Conservation (phyloP, 2,888 invertebrate species). For the Parnassius smintheus region DNA sequence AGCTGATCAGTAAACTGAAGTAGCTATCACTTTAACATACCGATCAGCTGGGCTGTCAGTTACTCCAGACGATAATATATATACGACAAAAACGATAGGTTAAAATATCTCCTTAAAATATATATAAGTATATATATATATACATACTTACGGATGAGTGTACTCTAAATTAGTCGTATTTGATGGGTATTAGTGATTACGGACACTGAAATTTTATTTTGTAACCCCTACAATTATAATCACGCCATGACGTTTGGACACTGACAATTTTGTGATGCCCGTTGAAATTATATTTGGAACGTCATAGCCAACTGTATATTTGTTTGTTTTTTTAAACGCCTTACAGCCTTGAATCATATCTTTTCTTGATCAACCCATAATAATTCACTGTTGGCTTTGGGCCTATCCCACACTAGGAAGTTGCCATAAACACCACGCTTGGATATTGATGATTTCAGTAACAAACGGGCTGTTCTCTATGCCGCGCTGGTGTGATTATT, state of each 20-base stretch:
- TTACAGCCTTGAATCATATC: background rate
- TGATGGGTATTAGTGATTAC: constrained; percentile 45
- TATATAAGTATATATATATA: too few species aligned
- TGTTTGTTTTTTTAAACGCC: constrained; percentile 3
- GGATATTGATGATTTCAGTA: background rate
- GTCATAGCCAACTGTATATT: constrained; percentile 31
- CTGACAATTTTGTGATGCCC: constrained; percentile 48
- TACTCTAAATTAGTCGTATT: constrained; percentile 1
- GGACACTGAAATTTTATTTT: constrained; percentile 77
- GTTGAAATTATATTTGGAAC: constrained; percentile 52
- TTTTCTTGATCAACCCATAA: too few species aligned
- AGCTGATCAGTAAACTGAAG: too few species aligned
- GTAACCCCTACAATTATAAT: constrained; percentile 63
- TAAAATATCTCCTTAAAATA: too few species aligned
- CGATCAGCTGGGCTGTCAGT: too few species aligned
- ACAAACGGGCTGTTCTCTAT: background rate
- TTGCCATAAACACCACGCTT: background rate
- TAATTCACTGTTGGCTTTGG: too few species aligned
- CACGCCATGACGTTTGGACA: constrained; percentile 49
- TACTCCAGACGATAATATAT: too few species aligned
- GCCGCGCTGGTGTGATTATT: too few species aligned
- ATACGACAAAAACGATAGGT: too few species aligned
- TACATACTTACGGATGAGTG: constrained; percentile 56
- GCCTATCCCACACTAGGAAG: background rate
- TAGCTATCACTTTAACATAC: too few species aligned